These are phyloP conservation scores for Drosophila navojoa DNA, from an alignment of 1,140 invertebrate genomes.

Conservation along the genomic window DNA sequence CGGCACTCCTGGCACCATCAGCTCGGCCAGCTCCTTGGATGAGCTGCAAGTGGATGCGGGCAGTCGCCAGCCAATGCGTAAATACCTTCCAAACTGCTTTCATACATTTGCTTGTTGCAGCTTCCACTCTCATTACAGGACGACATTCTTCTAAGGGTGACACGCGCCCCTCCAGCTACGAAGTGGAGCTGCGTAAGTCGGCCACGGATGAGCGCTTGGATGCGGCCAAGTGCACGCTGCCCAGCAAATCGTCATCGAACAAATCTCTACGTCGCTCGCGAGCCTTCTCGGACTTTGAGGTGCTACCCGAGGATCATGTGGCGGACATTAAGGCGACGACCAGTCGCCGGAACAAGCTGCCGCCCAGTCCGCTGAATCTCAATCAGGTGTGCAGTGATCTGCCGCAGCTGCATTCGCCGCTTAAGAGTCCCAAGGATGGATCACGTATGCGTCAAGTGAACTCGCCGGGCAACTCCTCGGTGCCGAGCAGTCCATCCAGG, in stretches of 20 bases:
- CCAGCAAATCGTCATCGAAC: slow-evolving; percentile 71
- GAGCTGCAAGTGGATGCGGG: slow-evolving; percentile 65
- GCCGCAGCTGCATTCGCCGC: slow-evolving; percentile 70
- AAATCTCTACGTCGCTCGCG: slow-evolving; percentile 74
- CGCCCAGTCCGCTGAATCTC: slow-evolving; percentile 76
- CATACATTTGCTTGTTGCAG: not conserved
- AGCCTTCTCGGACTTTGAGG: slow-evolving; percentile 76
- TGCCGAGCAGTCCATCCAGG: slow-evolving; percentile 88
- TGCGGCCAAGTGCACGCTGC: slow-evolving; percentile 38
- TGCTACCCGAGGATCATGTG: slow-evolving; percentile 76
- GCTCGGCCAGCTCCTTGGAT: slow-evolving; percentile 81
- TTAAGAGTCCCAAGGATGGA: slow-evolving; percentile 77
- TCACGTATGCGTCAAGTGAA: slow-evolving; percentile 62
- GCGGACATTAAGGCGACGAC: slow-evolving; percentile 69
- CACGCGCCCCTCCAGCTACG: slow-evolving; percentile 40
- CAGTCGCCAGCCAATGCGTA: slow-evolving; percentile 58
- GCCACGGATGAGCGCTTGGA: slow-evolving; percentile 64
- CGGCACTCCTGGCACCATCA: slow-evolving; percentile 76
- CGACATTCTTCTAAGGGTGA: slow-evolving; percentile 81
- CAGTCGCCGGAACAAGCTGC: slow-evolving; percentile 57
- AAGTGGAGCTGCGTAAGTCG: slow-evolving; percentile 61
- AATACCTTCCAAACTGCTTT: slow-evolving; percentile 1
- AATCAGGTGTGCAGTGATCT: slow-evolving; percentile 77
- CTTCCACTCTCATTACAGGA: slow-evolving; percentile 35
- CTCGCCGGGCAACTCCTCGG: slow-evolving; percentile 85